Evolutionary conservation across 2,797 vertebrate genomes (phyloP).

Genomic region (Neostethus bicornis): DNA sequence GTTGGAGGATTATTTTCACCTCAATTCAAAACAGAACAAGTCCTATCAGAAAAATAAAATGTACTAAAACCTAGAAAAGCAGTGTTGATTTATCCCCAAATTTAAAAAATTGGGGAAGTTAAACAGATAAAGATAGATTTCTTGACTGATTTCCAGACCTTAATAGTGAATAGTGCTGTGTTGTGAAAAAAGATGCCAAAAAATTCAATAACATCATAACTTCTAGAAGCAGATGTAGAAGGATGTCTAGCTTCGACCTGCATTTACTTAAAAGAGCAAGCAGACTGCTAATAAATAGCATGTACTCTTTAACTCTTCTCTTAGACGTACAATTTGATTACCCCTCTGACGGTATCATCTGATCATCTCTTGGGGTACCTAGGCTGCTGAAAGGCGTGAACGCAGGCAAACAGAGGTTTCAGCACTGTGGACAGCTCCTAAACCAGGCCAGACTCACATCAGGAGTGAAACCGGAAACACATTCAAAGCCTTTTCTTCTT

Average conservation of each 20-base stretch:
- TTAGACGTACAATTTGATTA: slow-evolving; percentile 58
- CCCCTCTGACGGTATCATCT: slow-evolving; percentile 37
- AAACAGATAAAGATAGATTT: too few species aligned
- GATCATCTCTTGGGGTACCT: slow-evolving; percentile 61
- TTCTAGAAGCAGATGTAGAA: background rate
- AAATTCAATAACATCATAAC: background rate
- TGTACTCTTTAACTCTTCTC: slow-evolving; percentile 37
- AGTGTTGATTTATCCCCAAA: too few species aligned
- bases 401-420: slow-evolving; percentile 49
- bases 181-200: too few species aligned
- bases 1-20: slow-evolving; percentile 8
- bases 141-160: too few species aligned
- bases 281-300: slow-evolving; percentile 57
- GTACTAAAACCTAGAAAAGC: background rate
- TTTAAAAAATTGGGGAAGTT: too few species aligned
- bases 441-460: slow-evolving; percentile 23
- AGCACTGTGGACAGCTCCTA: slow-evolving; percentile 72
- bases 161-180: too few species aligned
- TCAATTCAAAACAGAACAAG: slow-evolving; percentile 23
- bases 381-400: slow-evolving; percentile 57
- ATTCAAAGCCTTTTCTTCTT: too few species aligned
- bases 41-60: slow-evolving; percentile 17
- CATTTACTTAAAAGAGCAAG: background rate
- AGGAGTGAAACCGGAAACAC: too few species aligned
- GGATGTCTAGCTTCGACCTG: background rate